Evolutionary conservation across 2,797 vertebrate species (phyloP).

Genomic region (Gallirallus australis): DNA sequence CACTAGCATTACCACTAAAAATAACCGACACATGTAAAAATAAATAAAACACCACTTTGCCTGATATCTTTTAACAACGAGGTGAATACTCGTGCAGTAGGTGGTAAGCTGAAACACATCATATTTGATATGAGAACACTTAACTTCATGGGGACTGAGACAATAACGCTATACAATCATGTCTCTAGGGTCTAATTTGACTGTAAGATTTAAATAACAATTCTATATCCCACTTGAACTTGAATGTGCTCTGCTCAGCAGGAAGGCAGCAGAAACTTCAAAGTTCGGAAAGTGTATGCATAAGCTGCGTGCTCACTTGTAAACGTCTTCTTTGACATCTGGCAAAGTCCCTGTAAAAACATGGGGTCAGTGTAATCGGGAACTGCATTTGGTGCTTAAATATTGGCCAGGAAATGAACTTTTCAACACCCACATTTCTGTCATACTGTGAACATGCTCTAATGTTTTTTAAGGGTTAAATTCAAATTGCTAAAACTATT

Average conservation of each 20-base stretch:
- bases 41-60: conserved; percentile 28
- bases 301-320: neutral
- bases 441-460: neutral
- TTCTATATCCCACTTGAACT: conserved; percentile 2
- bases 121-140: conserved; percentile 48
- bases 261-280: conserved; percentile 16
- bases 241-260: conserved; percentile 6
- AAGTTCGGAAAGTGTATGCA: neutral
- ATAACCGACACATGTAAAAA: conserved; percentile 1
- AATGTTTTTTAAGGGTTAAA: neutral
- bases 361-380: rapidly evolving
- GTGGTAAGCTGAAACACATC: conserved; percentile 23
- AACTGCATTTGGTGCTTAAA: neutral
- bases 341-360: neutral
- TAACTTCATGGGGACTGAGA: conserved; percentile 41
- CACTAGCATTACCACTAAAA: neutral
- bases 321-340: neutral
- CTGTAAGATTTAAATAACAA: conserved; percentile 41
- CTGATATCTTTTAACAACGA: conserved; percentile 15
- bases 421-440: neutral
- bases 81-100: conserved; percentile 18
- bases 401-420: neutral
- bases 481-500: neutral
- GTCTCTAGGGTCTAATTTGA: conserved; percentile 52
- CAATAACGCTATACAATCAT: neutral